phyloP scores from a whole-genome alignment of 2,888 invertebrate species.

The Bombylius major region DNA sequence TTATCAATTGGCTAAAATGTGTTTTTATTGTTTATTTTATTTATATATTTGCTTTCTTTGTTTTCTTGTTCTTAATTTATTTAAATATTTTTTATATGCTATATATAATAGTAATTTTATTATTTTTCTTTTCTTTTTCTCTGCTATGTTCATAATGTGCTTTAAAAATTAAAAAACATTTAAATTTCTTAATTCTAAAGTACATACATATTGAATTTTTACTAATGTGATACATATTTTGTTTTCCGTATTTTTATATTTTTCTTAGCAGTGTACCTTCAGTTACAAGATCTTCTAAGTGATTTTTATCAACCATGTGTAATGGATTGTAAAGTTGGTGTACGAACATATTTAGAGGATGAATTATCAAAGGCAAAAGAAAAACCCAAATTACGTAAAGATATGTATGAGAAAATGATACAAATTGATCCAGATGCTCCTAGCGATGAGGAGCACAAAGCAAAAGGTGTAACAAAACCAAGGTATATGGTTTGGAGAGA shows the following conservation, averaged over 20 bases:
- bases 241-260: slow-evolving; percentile 30
- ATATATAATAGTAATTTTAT: too few species aligned
- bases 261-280: slow-evolving; percentile 55
- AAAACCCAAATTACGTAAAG: slow-evolving; percentile 82
- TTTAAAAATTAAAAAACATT: too few species aligned
- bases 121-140: too few species aligned
- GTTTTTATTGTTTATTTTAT: too few species aligned
- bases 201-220: too few species aligned
- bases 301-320: slow-evolving; percentile 88
- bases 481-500: slow-evolving; percentile 94
- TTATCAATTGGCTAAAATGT: too few species aligned
- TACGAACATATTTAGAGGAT: slow-evolving; percentile 86
- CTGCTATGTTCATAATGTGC: too few species aligned
- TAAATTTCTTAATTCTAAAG: too few species aligned
- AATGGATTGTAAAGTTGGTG: slow-evolving; percentile 95
- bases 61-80: too few species aligned
- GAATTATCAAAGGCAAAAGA: slow-evolving; percentile 91
- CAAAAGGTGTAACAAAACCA: slow-evolving; percentile 88
- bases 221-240: slow-evolving; percentile 6
- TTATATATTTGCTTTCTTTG: too few species aligned
- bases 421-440: slow-evolving; percentile 84
- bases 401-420: slow-evolving; percentile 97
- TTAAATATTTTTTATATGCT: too few species aligned
- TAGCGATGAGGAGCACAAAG: slow-evolving; percentile 74
- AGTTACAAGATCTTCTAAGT: slow-evolving; percentile 83